Conservation (phyloP, 2,113 vertebrate species). For the Pterophyllum scalare region DNA sequence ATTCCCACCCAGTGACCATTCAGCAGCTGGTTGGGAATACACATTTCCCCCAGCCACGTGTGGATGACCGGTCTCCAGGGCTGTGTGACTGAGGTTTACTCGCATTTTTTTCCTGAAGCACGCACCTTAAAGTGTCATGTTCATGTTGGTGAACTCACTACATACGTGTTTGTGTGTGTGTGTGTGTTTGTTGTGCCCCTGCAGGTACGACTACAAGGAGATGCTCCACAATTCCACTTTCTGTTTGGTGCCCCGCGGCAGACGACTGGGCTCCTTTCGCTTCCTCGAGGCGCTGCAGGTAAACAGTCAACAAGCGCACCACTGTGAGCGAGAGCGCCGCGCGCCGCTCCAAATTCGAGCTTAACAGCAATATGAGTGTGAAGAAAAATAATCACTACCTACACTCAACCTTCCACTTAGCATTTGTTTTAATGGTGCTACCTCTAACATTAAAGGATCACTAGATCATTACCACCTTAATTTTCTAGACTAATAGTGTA, state of each 20-base stretch:
- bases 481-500: slow-evolving; percentile 20
- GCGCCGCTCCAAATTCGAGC: slow-evolving; percentile 9
- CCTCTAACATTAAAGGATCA: slow-evolving; percentile 24
- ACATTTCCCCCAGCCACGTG: not conserved
- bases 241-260: slow-evolving; percentile 98
- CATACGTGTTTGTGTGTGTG: not conserved
- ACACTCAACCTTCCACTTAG: slow-evolving; percentile 7
- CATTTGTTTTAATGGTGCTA: slow-evolving; percentile 9
- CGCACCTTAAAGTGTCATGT: not conserved
- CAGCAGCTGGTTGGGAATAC: not conserved
- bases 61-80: not conserved
- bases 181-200: slow-evolving; percentile 29
- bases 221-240: slow-evolving; percentile 99
- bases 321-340: not conserved
- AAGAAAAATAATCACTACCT: slow-evolving; percentile 13
- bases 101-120: not conserved
- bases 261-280: slow-evolving; percentile 97
- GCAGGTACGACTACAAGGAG: slow-evolving; percentile 98
- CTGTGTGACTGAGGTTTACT: not conserved
- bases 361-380: not conserved
- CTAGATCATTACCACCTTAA: slow-evolving; percentile 31
- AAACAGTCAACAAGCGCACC: slow-evolving; percentile 15
- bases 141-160: slow-evolving; percentile 15
- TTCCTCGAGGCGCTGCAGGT: slow-evolving; percentile 86
- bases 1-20: no score